Conservation (phyloP, 2,888 invertebrate species). For the Yponomeuta cagnagella region DNA sequence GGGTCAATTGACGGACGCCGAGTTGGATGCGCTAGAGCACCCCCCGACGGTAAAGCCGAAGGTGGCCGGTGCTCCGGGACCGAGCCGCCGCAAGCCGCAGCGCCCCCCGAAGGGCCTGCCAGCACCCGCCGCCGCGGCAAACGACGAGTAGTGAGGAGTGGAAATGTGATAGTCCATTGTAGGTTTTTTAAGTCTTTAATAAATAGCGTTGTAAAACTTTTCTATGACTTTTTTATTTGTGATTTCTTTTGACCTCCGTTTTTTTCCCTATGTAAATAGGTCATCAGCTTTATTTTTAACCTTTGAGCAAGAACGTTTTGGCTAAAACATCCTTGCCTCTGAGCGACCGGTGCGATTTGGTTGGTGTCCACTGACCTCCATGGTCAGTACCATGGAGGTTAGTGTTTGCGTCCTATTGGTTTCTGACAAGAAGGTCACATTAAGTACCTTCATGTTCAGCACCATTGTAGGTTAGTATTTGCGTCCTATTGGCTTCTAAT, state of each 20-base stretch:
- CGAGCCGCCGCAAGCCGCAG: constrained; percentile 64
- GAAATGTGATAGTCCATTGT: neutral
- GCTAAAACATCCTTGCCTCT: too few species aligned
- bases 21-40: constrained; percentile 86
- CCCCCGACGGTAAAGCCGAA: constrained; percentile 81
- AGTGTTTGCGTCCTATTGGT: too few species aligned
- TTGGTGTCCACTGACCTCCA: too few species aligned
- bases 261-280: neutral
- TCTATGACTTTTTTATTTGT: neutral
- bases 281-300: neutral
- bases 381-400: too few species aligned
- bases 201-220: neutral
- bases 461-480: too few species aligned
- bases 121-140: constrained; percentile 23
- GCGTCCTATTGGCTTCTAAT: too few species aligned
- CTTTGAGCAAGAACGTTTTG: too few species aligned
- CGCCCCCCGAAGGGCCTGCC: constrained; percentile 56
- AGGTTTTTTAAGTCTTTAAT: neutral
- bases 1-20: constrained; percentile 86
- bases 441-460: too few species aligned
- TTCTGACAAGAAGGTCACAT: too few species aligned
- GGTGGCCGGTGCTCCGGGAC: constrained; percentile 50
- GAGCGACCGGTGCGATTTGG: neutral
- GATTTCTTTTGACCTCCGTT: neutral
- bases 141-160: constrained; percentile 25